Evolutionary conservation across 2,113 vertebrate species (phyloP), one percentile per base, ranked within the genome.

Genomic region (Stictonetta naevosa): DNA sequence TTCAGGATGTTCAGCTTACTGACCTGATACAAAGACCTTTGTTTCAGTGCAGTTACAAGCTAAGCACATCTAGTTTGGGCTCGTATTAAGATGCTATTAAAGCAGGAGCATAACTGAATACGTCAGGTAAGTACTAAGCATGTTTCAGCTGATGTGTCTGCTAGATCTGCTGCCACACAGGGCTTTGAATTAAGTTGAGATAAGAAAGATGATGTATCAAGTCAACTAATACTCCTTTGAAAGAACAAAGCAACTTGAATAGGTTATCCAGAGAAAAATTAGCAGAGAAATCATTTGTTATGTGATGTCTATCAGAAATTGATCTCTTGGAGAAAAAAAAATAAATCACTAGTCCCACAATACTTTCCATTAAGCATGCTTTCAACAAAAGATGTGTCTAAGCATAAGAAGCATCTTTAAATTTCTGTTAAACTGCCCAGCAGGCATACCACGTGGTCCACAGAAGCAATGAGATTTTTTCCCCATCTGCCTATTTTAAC

Each of bases 361-460:
- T 19, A 62, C 10, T 52, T 94, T 31, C 15, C 15, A 87, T 86
- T 52, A 48, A 59, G 18, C 26, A 12, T 12, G 2, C 4, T 89
- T 91, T 91, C 52, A 4, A 40, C n/a, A 71, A 74, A 71, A 21
- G 4, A 14, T 46, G 7, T 63, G 16, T 52, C 77, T 64, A 18
- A 88, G 11, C 36, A 67, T 59, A 34, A 66, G 66, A 89, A 84
- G 29, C 11, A 11, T 58, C 20, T 84, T 40, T 60, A 40, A 11
- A 44, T 60, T 96, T 92, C 73, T 48, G 36, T 50, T 50, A 56
- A 44, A 42, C 11, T 6, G 3, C 12, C 13, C 59, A 84, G 44
- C n/a, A 80, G 52, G 8, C 29, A 59, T 0, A 1, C 7, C 15
- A 71, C 20, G 3, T 5, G 29, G 34, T 23, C 38, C 34, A 8